phyloP scores from a whole-genome alignment of 2,888 invertebrate genomes.

The Metopia argyrocephala region DNA sequence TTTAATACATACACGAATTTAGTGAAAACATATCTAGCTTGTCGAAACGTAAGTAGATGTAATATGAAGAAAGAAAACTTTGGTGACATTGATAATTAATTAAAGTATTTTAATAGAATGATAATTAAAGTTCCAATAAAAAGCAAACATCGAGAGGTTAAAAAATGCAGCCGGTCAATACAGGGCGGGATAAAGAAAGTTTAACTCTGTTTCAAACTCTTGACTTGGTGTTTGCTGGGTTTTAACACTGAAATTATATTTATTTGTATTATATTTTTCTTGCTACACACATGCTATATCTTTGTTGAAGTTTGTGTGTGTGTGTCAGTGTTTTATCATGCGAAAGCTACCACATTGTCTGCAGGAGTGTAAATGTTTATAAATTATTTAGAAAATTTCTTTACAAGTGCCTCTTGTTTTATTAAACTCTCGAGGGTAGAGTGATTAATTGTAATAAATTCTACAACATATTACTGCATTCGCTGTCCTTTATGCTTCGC shows the following conservation, averaged over 20 bases:
- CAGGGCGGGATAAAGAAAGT: too few relatives aligned
- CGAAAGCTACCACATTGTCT: slow-evolving; percentile 17
- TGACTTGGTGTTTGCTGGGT: neutral
- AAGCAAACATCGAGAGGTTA: too few relatives aligned
- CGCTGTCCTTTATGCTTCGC: neutral
- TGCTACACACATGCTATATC: neutral
- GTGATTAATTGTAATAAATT: neutral
- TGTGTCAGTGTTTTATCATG: neutral
- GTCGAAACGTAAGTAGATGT: too few relatives aligned
- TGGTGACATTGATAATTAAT: too few relatives aligned
- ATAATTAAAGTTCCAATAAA: too few relatives aligned
- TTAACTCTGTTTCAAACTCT: slow-evolving; percentile 4
- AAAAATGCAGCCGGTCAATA: too few relatives aligned
- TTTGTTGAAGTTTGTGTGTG: neutral
- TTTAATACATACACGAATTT: too few relatives aligned
- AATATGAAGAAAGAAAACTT: too few relatives aligned
- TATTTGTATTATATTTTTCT: neutral
- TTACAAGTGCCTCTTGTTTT: neutral
- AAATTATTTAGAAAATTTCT: slow-evolving; percentile 28
- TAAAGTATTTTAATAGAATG: too few relatives aligned
- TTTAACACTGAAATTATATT: slow-evolving; percentile 27
- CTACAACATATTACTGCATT: neutral
- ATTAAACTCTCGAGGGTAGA: slow-evolving; percentile 8
- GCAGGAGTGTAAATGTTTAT: neutral
- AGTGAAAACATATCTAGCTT: too few relatives aligned